Percentiles rank a stretch among this genome's conserved stretches.
phyloP scores from a whole-genome alignment of 2,797 vertebrate genomes.

The Dromococcyx pavoninus region DNA sequence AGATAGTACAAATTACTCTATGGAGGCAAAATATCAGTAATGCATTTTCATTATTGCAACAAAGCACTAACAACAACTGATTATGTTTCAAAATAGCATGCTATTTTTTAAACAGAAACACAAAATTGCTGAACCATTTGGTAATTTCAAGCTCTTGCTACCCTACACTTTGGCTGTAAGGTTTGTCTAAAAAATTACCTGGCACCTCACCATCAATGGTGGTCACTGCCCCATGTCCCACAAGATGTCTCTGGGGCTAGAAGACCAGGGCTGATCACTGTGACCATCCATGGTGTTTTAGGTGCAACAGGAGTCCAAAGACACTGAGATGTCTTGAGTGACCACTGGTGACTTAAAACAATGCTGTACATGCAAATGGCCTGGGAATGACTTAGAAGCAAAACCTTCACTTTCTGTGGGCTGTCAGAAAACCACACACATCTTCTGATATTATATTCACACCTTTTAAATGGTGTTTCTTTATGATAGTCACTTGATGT shows the following conservation, averaged over 20 bases:
- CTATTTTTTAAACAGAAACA: neutral
- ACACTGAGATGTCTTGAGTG: neutral
- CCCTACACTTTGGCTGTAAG: neutral
- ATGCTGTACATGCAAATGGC: neutral
- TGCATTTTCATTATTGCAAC: neutral
- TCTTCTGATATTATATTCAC: neutral
- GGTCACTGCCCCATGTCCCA: neutral
- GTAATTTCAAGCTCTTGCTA: neutral
- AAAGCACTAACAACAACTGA: neutral
- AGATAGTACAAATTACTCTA: neutral
- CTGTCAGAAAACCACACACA: neutral
- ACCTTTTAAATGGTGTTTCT: neutral
- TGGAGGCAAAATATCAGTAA: neutral
- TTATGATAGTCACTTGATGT: neutral
- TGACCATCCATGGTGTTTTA: rapidly evolving
- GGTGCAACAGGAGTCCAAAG: neutral
- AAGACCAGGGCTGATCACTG: neutral
- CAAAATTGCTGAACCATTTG: neutral
- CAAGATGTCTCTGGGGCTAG: neutral
- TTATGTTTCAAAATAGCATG: neutral
- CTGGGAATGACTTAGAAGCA: neutral
- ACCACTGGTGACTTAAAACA: neutral
- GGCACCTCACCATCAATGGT: neutral
- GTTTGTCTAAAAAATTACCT: neutral
- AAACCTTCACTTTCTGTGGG: neutral